Percentiles rank a stretch among this genome's conserved stretches.
These are phyloP conservation scores for Nannobrachium achirus DNA, from an alignment of 2,113 vertebrate species.

Conservation along the genomic window DNA sequence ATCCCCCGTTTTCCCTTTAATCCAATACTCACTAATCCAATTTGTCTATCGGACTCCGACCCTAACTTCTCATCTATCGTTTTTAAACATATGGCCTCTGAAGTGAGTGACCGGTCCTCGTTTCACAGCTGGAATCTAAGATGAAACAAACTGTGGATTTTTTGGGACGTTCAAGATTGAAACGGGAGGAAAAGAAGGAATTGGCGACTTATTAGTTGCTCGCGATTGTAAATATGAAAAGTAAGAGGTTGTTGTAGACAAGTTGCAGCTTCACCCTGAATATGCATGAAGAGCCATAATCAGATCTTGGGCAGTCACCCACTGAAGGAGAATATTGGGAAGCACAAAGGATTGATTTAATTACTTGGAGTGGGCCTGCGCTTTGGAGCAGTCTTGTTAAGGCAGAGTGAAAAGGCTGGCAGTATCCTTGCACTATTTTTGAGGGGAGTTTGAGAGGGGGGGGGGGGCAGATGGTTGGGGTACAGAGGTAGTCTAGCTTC, in stretches of 20 bases:
- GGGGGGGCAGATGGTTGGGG: constrained; percentile 68
- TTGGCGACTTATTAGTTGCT: constrained; percentile 81
- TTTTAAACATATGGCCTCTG: constrained; percentile 86
- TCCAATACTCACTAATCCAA: constrained; percentile 99
- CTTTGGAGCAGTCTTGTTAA: constrained; percentile 92
- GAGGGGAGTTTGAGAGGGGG: constrained; percentile 45
- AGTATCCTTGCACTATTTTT: constrained; percentile 86
- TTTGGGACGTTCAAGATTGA: constrained; percentile 84
- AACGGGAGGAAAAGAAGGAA: constrained; percentile 30
- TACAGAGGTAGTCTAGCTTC: constrained; percentile 88
- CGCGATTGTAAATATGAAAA: constrained; percentile 73
- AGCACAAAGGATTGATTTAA: constrained; percentile 99
- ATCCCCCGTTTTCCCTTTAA: constrained; percentile 98
- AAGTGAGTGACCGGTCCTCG: constrained; percentile 76
- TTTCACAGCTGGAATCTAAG: background rate
- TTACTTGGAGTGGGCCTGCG: constrained; percentile 97
- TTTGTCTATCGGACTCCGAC: constrained; percentile 96
- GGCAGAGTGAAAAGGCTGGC: constrained; percentile 88
- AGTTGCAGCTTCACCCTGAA: constrained; percentile 91
- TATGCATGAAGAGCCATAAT: constrained; percentile 97
- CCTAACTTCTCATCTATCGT: constrained; percentile 89
- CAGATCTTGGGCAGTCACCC: constrained; percentile 93
- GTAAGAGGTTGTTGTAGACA: constrained; percentile 91
- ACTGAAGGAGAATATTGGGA: constrained; percentile 91
- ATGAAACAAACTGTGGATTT: constrained; percentile 2